Base-by-base conservation (phyloP, 2,888 invertebrate species). In the Drosophila quasianomalipes region DNA sequence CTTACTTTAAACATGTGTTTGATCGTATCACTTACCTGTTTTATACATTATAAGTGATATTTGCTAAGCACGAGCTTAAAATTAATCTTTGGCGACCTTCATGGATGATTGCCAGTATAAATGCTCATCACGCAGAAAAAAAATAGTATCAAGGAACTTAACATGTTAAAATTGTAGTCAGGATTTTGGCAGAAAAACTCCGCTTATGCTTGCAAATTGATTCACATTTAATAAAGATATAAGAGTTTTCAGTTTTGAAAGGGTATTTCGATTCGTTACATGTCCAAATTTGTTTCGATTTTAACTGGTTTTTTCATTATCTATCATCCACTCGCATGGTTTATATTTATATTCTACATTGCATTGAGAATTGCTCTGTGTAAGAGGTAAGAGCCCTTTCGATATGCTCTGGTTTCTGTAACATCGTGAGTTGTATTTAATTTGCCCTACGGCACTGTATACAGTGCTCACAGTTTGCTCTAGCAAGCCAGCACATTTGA, bases 61-160 rank as follows among this genome's bases (percentile, higher is more conserved):
- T 37, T 58, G 19, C 39, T n/a, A 41, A 44, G 41, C 28, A 63
- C 33, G 16, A 61, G 28, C 22, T 12, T 12, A 3, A 3, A 52
- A 30, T 7, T 28, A 39, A 55, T 49, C 55, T 55, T 51, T 28
- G 14, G 19, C 19, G 55, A 68, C 28, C 55, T 57, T 51, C 68
- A 5, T n/a, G 26, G 2, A 16, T 26, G 44, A 12, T 12, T 44
- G n/a, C 5, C 5, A 1, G 44, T 41, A 44, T 44, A 5, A 44
- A 22, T 22, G 12, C 44, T 22, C 2, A 44, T 2, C 0, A 22
- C 22, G 22, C 12, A 12, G 12, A 5, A 22, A 12, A 39, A 44
- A 47, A 26, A 16, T 16, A 4, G 2, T 4, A 4, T 2, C 9
- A 47, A 47, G 7, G 7, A 37, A 19, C 2, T 6, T 16, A 19